phyloP scores from a whole-genome alignment of 2,113 vertebrate genomes.

The Petromus typicus region DNA sequence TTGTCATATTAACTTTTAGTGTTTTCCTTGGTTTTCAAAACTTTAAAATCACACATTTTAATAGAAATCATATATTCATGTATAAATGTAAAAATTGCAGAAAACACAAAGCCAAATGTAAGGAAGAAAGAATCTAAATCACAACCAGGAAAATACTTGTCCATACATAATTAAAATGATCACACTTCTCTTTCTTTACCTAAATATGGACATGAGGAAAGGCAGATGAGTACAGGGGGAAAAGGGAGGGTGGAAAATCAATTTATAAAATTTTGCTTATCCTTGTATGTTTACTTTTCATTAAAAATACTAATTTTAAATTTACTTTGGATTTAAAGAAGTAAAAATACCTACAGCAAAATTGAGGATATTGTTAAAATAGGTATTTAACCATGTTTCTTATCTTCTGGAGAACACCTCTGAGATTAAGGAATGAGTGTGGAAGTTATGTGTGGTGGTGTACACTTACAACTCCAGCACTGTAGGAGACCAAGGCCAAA shows the following conservation, averaged over 20 bases:
- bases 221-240: not conserved
- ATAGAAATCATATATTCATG: not conserved
- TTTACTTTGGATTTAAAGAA: conserved; percentile 41
- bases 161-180: conserved; percentile 35
- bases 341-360: not conserved
- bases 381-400: conserved; percentile 4
- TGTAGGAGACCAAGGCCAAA: not conserved
- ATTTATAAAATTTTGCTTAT: conserved; percentile 8
- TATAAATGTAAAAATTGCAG: not conserved
- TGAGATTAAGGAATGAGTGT: not conserved
- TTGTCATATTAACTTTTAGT: not conserved
- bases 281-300: not conserved
- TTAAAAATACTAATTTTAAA: conserved; percentile 33
- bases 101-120: conserved; percentile 45
- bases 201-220: conserved; percentile 12
- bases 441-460: not conserved
- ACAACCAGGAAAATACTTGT: not conserved
- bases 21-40: not conserved
- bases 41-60: not conserved
- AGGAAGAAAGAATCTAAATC: not conserved
- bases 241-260: not conserved
- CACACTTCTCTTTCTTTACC: not conserved
- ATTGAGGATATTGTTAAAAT: not conserved
- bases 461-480: not conserved
- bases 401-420: not conserved